Evolutionary conservation across 2,113 vertebrate genomes (phyloP), one percentile per base, ranked within the genome.

Genomic region (Anolis carolinensis): DNA sequence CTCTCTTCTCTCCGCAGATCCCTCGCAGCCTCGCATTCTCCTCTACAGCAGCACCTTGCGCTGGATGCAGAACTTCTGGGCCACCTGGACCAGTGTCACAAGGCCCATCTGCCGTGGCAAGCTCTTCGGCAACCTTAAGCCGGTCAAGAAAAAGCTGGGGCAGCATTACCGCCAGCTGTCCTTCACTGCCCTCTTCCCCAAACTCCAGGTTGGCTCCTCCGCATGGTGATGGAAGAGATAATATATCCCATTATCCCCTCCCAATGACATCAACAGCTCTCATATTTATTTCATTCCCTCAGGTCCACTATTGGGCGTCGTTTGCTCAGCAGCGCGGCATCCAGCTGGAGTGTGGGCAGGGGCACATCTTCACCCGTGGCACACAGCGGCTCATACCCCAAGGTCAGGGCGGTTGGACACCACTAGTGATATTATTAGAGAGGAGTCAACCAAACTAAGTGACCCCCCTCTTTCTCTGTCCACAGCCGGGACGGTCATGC

Each of bases 51-150:
- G 98, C 95, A 99, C 99, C 1, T 95, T 99, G 84, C 98, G 99
- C 82, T 99, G 99, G 99, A 99, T 99, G 98, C 99, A 99, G 92
- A 99, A 99, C 95, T 99, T 99, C 86, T 99, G 98, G 98, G 98
- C 99, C 87, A 99, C 98, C 0, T 99, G 98, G 98, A 99, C 97
- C 83, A 97, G 97, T 0, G 97, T 99, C 75, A 99, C 98, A 1
- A 97, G 98, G 23, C 98, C 99, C 32, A 98, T 99, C 93, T 99
- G 99, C 93, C 97, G 98, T 52, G 99, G 98, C 80, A 98, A 98
- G 89, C 98, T 99, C 90, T 99, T 99, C 89, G 97, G 97, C 91
- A 99, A 98, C 94, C 94, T 99, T 93, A 97, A 97, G 87, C 98
- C 98, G 3, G 91, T 96, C 84, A 99, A 98, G 90, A 99, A 97